A percentile compares a stretch with the other conserved stretches of the same genome.
phyloP scores from a whole-genome alignment of 2,113 vertebrate species.

The Amazona vittata region DNA sequence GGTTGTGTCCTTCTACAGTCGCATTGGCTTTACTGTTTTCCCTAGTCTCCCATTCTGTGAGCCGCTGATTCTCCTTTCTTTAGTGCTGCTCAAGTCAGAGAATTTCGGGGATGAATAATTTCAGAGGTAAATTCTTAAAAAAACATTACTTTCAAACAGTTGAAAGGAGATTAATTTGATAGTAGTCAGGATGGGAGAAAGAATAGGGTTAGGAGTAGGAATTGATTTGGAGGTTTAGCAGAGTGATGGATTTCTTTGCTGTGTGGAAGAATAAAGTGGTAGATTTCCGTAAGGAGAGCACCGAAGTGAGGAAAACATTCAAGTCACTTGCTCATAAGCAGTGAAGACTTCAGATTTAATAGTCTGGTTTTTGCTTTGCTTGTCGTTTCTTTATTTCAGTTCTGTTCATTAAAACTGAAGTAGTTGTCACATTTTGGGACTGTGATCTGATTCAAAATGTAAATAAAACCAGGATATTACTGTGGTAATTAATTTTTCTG shows the following conservation, averaged over 20 bases:
- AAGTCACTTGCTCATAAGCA: background rate
- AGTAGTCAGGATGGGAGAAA: background rate
- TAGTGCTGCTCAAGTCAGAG: background rate
- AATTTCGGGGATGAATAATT: background rate
- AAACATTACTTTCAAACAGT: background rate
- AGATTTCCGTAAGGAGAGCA: background rate
- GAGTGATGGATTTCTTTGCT: background rate
- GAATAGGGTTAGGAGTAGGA: background rate
- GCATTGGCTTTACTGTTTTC: background rate
- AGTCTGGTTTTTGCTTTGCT: background rate
- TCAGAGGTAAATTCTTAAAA: slow-evolving; percentile 9
- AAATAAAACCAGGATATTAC: background rate
- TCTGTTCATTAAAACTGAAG: background rate
- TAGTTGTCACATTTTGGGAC: background rate
- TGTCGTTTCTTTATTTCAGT: background rate
- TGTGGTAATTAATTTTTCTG: background rate
- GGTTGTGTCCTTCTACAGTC: background rate
- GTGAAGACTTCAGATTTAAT: background rate
- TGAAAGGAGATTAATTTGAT: slow-evolving; percentile 1
- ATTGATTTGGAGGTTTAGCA: background rate
- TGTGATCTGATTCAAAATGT: background rate
- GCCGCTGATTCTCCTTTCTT: background rate
- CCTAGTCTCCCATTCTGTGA: background rate
- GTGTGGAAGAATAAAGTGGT: background rate
- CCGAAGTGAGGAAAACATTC: background rate